Percentiles rank a stretch among this genome's conserved stretches.
phyloP scores from a whole-genome alignment of 2,797 vertebrate species.

The Lateolabrax maculatus region DNA sequence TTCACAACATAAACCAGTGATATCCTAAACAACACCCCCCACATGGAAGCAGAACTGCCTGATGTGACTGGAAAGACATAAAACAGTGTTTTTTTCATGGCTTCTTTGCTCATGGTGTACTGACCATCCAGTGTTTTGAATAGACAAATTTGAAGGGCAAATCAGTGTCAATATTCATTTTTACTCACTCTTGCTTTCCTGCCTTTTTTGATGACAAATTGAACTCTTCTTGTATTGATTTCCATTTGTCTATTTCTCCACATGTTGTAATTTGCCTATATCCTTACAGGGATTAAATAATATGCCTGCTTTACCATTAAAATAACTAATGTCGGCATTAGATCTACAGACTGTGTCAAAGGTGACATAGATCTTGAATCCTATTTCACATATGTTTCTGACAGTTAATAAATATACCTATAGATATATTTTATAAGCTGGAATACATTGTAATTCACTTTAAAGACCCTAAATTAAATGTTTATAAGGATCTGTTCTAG shows the following conservation, averaged over 20 bases:
- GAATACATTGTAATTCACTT: too few species aligned
- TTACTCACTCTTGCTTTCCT: not conserved
- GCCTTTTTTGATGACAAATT: not conserved
- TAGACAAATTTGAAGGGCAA: not conserved
- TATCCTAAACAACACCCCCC: not conserved
- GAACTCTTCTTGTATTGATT: not conserved
- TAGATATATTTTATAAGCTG: too few species aligned
- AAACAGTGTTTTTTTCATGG: constrained; percentile 16
- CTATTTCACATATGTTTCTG: too few species aligned
- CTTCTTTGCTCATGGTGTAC: not conserved
- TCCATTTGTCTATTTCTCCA: not conserved
- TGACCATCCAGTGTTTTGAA: constrained; percentile 1
- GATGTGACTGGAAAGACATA: not conserved
- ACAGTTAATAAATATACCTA: too few species aligned
- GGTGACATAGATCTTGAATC: not conserved
- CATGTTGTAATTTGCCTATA: not conserved
- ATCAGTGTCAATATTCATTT: not conserved
- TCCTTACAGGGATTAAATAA: not conserved
- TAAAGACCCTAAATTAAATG: too few species aligned
- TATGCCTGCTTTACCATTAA: not conserved
- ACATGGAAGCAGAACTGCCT: not conserved
- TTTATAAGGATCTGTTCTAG: not conserved
- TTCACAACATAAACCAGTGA: not conserved
- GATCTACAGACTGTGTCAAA: not conserved
- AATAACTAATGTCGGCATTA: not conserved